Percentiles rank a stretch among this genome's conserved stretches.
phyloP scores from a whole-genome alignment of 2,113 vertebrate genomes.

The Craseonycteris thonglongyai region DNA sequence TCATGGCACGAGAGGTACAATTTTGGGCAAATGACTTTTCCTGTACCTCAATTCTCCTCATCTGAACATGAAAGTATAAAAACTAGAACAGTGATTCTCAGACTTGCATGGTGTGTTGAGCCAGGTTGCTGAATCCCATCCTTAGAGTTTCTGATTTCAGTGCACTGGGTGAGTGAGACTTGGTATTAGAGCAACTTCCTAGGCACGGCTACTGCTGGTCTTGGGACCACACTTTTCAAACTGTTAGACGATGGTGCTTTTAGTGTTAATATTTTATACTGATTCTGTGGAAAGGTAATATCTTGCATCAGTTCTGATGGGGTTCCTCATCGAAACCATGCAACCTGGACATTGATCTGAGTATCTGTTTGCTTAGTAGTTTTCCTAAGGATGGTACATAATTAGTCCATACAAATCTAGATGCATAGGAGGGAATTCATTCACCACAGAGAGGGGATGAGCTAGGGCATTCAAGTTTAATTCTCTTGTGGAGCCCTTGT shows the following conservation, averaged over 20 bases:
- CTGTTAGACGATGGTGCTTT: not conserved
- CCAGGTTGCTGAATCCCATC: not conserved
- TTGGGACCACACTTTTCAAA: not conserved
- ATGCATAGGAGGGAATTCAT: not conserved
- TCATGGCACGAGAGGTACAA: not conserved
- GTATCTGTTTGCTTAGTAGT: not conserved
- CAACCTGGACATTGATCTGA: not conserved
- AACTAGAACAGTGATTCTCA: not conserved
- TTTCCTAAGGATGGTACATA: not conserved
- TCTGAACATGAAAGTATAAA: not conserved
- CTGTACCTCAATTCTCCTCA: not conserved
- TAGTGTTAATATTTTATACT: not conserved
- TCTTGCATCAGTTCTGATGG: not conserved
- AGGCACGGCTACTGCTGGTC: not conserved
- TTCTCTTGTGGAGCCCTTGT: not conserved
- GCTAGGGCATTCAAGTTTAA: not conserved
- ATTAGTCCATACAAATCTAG: not conserved
- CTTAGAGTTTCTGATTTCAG: not conserved
- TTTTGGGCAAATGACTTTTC: not conserved
- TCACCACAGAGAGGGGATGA: not conserved
- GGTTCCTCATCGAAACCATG: not conserved
- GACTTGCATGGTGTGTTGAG: not conserved
- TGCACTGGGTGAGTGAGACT: not conserved
- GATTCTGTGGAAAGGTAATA: not conserved
- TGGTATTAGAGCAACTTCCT: not conserved